Base-by-base conservation (phyloP, 1,140 invertebrate species). In the Anagrus nilaparvatae region DNA sequence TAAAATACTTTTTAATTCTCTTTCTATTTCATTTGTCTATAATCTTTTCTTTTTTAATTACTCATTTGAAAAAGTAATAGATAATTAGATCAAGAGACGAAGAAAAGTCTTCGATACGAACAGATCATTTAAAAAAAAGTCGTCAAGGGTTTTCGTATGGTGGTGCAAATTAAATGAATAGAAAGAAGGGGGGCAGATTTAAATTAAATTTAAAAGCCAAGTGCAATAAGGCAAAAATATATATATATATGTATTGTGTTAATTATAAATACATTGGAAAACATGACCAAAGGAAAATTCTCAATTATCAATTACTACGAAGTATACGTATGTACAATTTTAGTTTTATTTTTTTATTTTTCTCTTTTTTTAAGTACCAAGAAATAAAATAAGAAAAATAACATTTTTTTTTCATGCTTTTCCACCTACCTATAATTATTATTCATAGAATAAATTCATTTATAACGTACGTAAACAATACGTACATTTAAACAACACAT, bases 301-400 rank as follows among this genome's bases (percentile, higher is more conserved):
- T 56, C 59, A 37, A 60, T 68, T 50, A 51, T 55, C 43, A 65
- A 60, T 45, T 68, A 51, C 52, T 68, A 63, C 42, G 64, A 65
- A 40, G 58, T 60, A 38, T 67, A 67, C 44, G 65, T 68, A 48
- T 67, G 64, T 67, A 56, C 13, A 10, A 21, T 12, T 25, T 20
- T 42, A 36, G 37, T 5, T 12, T 5, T 5, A 25, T 7, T 25
- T 12, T 5, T 7, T 5, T 12, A 12, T 25, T 12, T 5, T 12
- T 5, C 12, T 5, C 24, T 25, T 25, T 25, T 25, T 12, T 5
- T 12, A 7, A 5, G 24, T 5, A 5, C 24, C 6, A 25, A 12
- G 24, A 12, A 12, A 5, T 25, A 5, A 5, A 12, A 5, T 5
- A 25, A 25, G 24, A 7, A 5, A 5, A 12, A 12, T 12, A 5